phyloP scores from a whole-genome alignment of 2,888 invertebrate species.

The Philereme transversata region DNA sequence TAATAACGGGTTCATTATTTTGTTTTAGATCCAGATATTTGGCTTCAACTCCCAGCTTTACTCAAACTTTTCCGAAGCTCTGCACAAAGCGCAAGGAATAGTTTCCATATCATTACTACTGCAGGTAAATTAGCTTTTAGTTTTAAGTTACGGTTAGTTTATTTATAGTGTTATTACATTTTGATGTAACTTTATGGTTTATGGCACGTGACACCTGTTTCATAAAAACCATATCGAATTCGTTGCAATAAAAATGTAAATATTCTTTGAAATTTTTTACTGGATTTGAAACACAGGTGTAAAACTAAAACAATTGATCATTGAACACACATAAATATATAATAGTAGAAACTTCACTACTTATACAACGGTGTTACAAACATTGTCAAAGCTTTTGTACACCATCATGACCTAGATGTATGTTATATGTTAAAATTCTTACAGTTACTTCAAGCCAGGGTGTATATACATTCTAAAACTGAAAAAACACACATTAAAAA shows the following conservation, averaged over 20 bases:
- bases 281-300: too few species aligned
- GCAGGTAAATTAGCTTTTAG: constrained; percentile 86
- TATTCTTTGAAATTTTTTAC: too few species aligned
- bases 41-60: constrained; percentile 99
- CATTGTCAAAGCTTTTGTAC: too few species aligned
- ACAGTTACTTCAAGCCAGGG: not conserved
- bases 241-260: too few species aligned
- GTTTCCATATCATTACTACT: constrained; percentile 96
- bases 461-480: not conserved
- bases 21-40: constrained; percentile 97
- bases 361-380: too few species aligned
- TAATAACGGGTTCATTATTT: constrained; percentile 37
- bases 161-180: constrained; percentile 2
- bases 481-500: not conserved
- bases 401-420: too few species aligned
- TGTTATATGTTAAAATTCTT: too few species aligned
- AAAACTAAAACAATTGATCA: too few species aligned
- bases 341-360: too few species aligned
- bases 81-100: constrained; percentile 97
- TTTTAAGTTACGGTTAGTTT: not conserved
- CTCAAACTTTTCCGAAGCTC: constrained; percentile 97
- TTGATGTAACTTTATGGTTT: not conserved
- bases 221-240: too few species aligned
- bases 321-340: too few species aligned
- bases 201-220: not conserved